phyloP scores from a whole-genome alignment of 2,797 vertebrate genomes.

The Gila robusta region DNA sequence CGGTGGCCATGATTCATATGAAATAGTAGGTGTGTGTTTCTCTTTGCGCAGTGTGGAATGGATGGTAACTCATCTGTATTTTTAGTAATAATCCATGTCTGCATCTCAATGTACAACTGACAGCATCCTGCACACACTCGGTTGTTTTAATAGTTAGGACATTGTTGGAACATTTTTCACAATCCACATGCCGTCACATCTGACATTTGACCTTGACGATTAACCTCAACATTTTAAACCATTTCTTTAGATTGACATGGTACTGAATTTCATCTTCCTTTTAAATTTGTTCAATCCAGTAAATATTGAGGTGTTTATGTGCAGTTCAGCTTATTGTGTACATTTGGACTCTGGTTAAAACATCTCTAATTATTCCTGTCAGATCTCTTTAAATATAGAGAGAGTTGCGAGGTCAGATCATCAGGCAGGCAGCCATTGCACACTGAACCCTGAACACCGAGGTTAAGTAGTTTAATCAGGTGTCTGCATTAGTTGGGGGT shows the following conservation, averaged over 20 bases:
- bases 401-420: neutral
- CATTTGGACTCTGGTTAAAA: neutral
- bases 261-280: neutral
- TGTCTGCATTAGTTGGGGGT: slow-evolving; percentile 2
- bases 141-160: neutral
- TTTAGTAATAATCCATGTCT: slow-evolving; percentile 34
- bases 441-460: neutral
- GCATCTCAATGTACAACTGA: neutral
- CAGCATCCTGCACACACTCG: neutral
- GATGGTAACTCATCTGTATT: slow-evolving; percentile 8
- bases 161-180: neutral
- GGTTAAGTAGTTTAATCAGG: slow-evolving; percentile 36
- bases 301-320: neutral
- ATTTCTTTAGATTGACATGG: neutral
- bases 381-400: neutral
- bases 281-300: neutral
- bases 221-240: neutral
- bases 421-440: slow-evolving; percentile 4
- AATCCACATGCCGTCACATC: neutral
- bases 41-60: neutral
- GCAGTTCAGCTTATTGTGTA: neutral
- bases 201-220: neutral
- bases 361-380: neutral
- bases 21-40: slow-evolving; percentile 28
- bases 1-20: slow-evolving; percentile 18